Evolutionary conservation across 2,797 vertebrate species (phyloP), one percentile per base, ranked within the genome.

Genomic region (Sebastolobus altivelis): DNA sequence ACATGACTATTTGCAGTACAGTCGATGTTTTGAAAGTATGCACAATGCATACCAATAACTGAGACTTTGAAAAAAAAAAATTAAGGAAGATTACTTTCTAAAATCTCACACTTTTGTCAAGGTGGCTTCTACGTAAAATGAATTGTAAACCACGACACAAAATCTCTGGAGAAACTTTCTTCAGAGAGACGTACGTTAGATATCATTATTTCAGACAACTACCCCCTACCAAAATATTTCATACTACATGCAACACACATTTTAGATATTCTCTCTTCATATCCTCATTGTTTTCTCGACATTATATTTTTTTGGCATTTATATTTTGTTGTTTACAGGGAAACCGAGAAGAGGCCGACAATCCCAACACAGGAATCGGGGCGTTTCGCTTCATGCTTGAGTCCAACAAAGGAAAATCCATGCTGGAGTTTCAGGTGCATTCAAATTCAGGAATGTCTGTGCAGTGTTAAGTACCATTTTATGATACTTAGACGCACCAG

Each of bases 331-430:
- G 52, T 71, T 84, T 74, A 54, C 94, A 99, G 98, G 98, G 98
- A 56, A 98, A 99, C 87, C 92, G 96, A 74, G 98, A 99, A 60
- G 98, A 99, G 87, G 98, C 98, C 0, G 98, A 99, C 80, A 99
- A 98, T 71, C 98, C 98, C 49, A 98, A 96, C 88, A 99, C 98
- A 0, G 98, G 98, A 4, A 99, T 99, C 0, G 98, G 98, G 0
- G 98, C 98, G 0, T 99, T 99, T 91, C 98, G 98, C 84, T 99
- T 99, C 95, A 99, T 99, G 98, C 90, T 99, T 29, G 98, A 99
- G 86, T 99, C 98, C 81, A 99, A 99, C 93, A 99, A 99, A 92
- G 98, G 98, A n/a, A 99, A 99, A 83, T 99, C 98, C 13, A 99
- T 99, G 98, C 94, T 99, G 88, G 98, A 99, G 86, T 99, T 99